Evolutionary conservation across 2,888 invertebrate genomes (phyloP).

Genomic region (Agriopis leucophaearia): DNA sequence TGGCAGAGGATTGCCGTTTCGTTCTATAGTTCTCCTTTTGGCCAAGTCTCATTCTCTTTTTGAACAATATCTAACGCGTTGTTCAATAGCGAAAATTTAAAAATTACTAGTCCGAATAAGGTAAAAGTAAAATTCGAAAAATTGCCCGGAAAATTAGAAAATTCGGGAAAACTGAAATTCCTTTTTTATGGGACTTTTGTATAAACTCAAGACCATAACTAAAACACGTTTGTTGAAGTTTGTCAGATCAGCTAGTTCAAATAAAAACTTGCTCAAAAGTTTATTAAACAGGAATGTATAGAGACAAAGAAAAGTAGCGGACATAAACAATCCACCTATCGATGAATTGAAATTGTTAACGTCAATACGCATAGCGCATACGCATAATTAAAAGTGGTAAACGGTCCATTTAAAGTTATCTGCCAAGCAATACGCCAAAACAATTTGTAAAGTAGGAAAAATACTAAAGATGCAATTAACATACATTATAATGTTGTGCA

Average conservation of each 20-base stretch:
- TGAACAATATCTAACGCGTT: too few species aligned
- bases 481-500: conserved; percentile 31
- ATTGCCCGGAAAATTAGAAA: too few species aligned
- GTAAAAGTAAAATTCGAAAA: too few species aligned
- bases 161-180: too few species aligned
- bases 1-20: too few species aligned
- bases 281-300: background rate
- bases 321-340: conserved; percentile 19
- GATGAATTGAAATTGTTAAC: conserved; percentile 27
- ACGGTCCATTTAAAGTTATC: conserved; percentile 27
- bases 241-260: background rate
- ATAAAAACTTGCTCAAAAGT: background rate
- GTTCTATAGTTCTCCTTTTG: too few species aligned
- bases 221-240: too few species aligned
- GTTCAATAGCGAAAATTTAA: too few species aligned
- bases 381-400: conserved; percentile 24
- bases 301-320: background rate
- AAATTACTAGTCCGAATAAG: too few species aligned
- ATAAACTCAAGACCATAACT: too few species aligned
- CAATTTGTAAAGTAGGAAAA: conserved; percentile 46
- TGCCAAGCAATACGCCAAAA: conserved; percentile 38
- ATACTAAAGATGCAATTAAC: conserved; percentile 36
- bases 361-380: conserved; percentile 5
- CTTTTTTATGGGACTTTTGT: too few species aligned
- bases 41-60: too few species aligned